These are phyloP conservation scores for Brachionus rotundiformis DNA, from an alignment of 1,140 invertebrate genomes.

Conservation along the genomic window DNA sequence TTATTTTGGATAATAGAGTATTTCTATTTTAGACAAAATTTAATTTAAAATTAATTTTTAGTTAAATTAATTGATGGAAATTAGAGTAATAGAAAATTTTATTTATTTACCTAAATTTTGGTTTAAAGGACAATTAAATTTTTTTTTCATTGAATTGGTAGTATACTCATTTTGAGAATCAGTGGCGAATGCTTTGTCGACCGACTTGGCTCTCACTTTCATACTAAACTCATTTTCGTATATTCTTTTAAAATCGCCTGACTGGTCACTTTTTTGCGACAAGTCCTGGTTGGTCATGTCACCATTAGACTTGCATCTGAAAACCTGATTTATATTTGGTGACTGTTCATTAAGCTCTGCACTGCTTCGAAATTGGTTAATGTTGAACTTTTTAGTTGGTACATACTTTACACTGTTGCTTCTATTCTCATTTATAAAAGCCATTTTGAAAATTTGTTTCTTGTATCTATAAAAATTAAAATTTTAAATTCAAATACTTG, in stretches of 20 bases:
- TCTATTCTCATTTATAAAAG: background rate
- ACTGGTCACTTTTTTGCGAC: background rate
- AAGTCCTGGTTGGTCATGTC: background rate
- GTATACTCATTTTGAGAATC: background rate
- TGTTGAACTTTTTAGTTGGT: background rate
- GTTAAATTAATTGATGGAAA: slow-evolving; percentile 1
- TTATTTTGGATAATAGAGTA: background rate
- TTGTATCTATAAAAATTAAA: background rate
- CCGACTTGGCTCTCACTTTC: slow-evolving; percentile 25
- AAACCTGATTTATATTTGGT: background rate
- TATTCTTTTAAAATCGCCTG: background rate
- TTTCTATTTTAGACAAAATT: background rate
- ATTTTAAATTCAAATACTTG: background rate
- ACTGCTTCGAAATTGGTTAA: background rate
- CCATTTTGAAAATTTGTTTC: background rate
- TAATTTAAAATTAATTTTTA: background rate
- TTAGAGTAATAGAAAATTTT: background rate
- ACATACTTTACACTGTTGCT: background rate
- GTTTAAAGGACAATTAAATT: background rate
- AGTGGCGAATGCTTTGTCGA: background rate
- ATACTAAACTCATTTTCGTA: slow-evolving; percentile 38
- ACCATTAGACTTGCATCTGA: background rate
- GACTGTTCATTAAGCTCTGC: background rate
- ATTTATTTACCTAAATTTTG: slow-evolving; percentile 7
- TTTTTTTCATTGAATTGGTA: background rate